These are phyloP conservation scores for Conchocele bisecta DNA, from an alignment of 2,888 invertebrate species.

Conservation along the genomic window DNA sequence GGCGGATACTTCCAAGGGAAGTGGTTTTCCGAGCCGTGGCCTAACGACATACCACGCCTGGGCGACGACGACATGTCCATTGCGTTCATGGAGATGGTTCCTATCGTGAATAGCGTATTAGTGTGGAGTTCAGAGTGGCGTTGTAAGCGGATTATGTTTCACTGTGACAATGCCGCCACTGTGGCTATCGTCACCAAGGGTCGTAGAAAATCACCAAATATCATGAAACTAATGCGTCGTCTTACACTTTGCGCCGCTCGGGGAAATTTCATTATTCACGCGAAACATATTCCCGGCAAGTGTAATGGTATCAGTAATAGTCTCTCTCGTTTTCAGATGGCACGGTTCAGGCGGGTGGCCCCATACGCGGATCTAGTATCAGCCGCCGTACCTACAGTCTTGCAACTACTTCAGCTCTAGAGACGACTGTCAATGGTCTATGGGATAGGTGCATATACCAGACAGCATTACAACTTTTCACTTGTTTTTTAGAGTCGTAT, in stretches of 20 bases:
- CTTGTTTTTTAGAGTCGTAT: too few species aligned
- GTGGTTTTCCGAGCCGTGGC: constrained; percentile 43
- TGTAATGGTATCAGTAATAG: constrained; percentile 28
- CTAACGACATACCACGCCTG: constrained; percentile 3
- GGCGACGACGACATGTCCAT: background rate
- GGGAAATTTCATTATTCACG: constrained; percentile 21
- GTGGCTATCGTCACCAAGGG: constrained; percentile 30
- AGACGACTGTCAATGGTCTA: background rate
- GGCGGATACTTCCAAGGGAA: constrained; percentile 19
- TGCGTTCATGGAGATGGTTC: constrained; percentile 20
- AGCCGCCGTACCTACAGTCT: background rate
- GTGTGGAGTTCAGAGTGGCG: constrained; percentile 25
- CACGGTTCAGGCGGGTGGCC: constrained; percentile 15
- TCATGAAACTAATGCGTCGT: constrained; percentile 35
- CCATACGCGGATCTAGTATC: constrained; percentile 18
- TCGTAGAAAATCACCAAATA: constrained; percentile 13
- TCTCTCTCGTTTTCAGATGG: constrained; percentile 42
- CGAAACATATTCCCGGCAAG: constrained; percentile 17
- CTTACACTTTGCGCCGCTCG: constrained; percentile 15
- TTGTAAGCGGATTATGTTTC: constrained; percentile 13
- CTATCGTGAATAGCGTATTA: constrained; percentile 19
- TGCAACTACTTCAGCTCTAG: background rate
- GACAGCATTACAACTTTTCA: too few species aligned
- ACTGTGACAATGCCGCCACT: constrained; percentile 30
- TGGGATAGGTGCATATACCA: constrained; percentile 1